Conservation (phyloP, 2,797 vertebrate genomes). For the Pelodytes ibericus region DNA sequence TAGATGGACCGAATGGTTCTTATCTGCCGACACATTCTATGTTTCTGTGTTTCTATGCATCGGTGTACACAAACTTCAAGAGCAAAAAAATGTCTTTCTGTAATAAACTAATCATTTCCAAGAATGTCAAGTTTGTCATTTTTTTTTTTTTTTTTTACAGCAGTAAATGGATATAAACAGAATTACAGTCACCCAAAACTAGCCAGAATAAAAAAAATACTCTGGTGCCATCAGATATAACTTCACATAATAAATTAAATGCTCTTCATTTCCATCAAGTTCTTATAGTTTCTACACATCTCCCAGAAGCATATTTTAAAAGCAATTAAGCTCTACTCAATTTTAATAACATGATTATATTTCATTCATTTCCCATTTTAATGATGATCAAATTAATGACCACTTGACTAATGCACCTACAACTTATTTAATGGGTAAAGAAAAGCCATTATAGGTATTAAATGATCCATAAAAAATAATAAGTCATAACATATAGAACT, state of each 20-base stretch:
- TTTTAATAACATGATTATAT: constrained; percentile 47
- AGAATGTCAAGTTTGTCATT: not conserved
- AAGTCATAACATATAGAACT: constrained; percentile 27
- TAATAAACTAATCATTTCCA: not conserved
- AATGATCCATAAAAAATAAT: constrained; percentile 46
- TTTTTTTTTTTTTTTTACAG: not conserved
- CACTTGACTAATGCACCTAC: constrained; percentile 31
- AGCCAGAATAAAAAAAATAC: constrained; percentile 2
- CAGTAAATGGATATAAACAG: not conserved
- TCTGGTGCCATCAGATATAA: not conserved
- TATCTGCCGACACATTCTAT: too few relatives aligned
- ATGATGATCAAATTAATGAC: constrained; percentile 53
- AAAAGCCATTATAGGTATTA: constrained; percentile 49
- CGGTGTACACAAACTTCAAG: too few relatives aligned
- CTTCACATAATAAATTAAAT: constrained; percentile 8
- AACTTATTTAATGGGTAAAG: constrained; percentile 48
- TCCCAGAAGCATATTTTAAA: constrained; percentile 51
- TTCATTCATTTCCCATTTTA: constrained; percentile 51
- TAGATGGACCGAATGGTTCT: too few relatives aligned
- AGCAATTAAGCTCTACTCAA: constrained; percentile 39
- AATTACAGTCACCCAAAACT: not conserved
- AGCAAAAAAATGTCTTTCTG: not conserved
- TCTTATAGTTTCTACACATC: constrained; percentile 21
- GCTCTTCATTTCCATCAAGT: constrained; percentile 17
- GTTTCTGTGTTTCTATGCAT: too few relatives aligned